Conservation (phyloP, 2,113 vertebrate genomes). For the Sitta europaea region DNA sequence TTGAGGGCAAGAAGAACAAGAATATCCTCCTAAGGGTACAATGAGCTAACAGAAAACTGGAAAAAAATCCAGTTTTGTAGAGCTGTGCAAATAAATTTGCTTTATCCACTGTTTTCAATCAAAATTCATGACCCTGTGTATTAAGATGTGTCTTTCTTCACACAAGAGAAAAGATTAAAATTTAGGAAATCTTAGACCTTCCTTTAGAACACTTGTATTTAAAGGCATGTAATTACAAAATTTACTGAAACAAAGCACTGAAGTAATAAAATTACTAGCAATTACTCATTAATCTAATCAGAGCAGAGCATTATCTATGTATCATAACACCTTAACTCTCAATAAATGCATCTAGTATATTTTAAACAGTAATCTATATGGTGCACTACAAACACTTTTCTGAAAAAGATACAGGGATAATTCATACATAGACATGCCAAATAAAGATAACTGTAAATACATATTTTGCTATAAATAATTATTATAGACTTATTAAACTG, state of each 20-base stretch:
- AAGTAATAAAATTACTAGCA: not conserved
- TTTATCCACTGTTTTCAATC: not conserved
- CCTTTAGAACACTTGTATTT: not conserved
- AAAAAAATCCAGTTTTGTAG: not conserved
- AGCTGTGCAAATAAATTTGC: not conserved
- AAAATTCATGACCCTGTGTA: not conserved
- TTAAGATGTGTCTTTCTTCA: not conserved
- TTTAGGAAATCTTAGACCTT: not conserved
- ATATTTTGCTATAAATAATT: not conserved
- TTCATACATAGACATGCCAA: not conserved
- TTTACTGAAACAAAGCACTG: not conserved
- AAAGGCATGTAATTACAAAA: not conserved
- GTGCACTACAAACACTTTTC: not conserved
- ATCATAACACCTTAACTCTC: not conserved
- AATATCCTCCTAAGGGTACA: not conserved
- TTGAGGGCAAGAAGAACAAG: not conserved
- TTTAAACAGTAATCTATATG: not conserved
- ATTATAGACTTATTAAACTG: not conserved
- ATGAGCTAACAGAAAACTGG: not conserved
- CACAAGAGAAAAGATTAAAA: not conserved
- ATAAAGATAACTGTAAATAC: not conserved
- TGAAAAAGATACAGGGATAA: not conserved
- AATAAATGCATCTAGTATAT: not conserved
- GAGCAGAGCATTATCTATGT: not conserved
- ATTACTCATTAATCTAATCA: not conserved